Conservation (phyloP, 2,797 vertebrate species). For the Chiroxiphia lanceolata region DNA sequence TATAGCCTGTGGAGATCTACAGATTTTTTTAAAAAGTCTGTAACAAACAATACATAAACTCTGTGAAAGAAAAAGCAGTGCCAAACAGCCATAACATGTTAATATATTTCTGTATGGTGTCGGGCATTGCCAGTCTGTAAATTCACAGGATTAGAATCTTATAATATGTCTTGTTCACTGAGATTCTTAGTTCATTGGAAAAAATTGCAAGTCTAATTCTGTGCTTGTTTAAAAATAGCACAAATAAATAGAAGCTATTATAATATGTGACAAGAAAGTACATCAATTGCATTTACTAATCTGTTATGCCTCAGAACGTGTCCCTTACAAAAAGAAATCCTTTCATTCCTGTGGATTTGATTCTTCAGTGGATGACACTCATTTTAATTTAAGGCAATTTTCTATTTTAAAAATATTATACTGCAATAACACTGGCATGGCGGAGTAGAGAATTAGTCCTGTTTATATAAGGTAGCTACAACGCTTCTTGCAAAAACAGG, state of each 20-base stretch:
- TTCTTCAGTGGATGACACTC: background rate
- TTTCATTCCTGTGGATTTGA: background rate
- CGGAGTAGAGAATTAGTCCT: background rate
- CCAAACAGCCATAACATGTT: background rate
- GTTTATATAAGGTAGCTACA: background rate
- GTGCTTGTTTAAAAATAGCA: slow-evolving; percentile 39
- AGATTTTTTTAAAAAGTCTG: background rate
- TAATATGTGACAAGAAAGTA: background rate
- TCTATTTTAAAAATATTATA: background rate
- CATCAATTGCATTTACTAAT: slow-evolving; percentile 19
- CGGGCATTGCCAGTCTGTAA: background rate
- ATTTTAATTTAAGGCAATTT: background rate
- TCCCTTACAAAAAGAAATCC: background rate
- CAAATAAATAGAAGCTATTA: slow-evolving; percentile 32
- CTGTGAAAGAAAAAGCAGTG: background rate
- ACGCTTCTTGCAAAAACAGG: background rate
- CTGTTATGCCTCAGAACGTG: background rate
- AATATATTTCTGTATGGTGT: background rate
- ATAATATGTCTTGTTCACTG: background rate
- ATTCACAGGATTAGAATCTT: background rate
- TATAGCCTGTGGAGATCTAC: background rate
- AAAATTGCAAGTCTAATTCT: slow-evolving; percentile 2
- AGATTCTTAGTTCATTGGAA: background rate
- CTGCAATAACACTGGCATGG: background rate
- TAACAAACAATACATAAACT: background rate